phyloP scores from a whole-genome alignment of 2,888 invertebrate species.

The Strigamia crassipes region DNA sequence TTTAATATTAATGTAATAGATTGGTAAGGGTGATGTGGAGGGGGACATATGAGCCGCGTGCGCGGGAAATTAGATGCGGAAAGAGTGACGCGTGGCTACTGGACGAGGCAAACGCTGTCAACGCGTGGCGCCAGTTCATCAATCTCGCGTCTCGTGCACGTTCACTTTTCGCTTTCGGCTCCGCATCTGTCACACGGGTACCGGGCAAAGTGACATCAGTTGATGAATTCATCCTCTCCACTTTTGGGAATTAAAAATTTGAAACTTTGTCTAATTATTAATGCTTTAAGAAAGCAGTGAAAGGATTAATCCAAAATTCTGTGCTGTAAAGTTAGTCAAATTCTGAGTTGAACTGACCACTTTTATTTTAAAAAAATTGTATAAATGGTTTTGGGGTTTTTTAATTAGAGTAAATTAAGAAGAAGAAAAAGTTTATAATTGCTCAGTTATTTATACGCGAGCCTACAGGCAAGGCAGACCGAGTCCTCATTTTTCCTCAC shows the following conservation, averaged over 20 bases:
- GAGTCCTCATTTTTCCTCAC: slow-evolving; percentile 29
- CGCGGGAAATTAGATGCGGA: slow-evolving; percentile 33
- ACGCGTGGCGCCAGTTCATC: slow-evolving; percentile 45
- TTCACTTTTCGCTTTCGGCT: slow-evolving; percentile 24
- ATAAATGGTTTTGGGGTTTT: too few relatives aligned
- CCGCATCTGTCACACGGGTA: slow-evolving; percentile 23
- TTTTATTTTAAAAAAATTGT: neutral
- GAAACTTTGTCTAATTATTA: neutral
- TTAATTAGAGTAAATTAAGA: neutral
- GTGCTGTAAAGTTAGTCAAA: neutral
- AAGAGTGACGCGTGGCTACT: slow-evolving; percentile 26
- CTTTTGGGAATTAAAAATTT: slow-evolving; percentile 4
- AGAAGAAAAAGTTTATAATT: neutral
- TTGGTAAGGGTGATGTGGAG: neutral
- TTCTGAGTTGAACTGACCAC: neutral
- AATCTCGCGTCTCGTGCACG: slow-evolving; percentile 36
- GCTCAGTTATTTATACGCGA: neutral
- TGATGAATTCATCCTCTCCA: slow-evolving; percentile 32
- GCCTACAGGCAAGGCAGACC: slow-evolving; percentile 15
- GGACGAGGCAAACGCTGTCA: slow-evolving; percentile 41
- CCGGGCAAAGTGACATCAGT: neutral
- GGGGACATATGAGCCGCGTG: neutral
- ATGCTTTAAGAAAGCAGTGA: neutral
- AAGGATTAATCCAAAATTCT: neutral
- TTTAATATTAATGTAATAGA: slow-evolving; percentile 34